Evolutionary conservation across 2,797 vertebrate species (phyloP), one percentile per base, ranked within the genome.

Genomic region (Anomalospiza imberbis): DNA sequence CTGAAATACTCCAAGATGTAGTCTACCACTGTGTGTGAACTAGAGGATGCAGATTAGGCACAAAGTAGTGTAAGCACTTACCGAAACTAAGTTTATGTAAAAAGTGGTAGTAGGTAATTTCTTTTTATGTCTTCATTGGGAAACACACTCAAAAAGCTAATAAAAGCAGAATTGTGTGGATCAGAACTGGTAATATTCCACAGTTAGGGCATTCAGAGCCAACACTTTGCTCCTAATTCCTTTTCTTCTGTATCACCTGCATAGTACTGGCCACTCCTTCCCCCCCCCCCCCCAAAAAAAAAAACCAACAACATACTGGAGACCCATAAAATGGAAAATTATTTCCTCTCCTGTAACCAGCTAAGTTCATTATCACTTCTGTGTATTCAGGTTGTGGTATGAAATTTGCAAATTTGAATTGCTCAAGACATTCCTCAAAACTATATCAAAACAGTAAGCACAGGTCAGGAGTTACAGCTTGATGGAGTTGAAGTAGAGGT

Each of bases 241-340:
- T 51, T 86, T 80, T 76, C 12, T 84, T 80, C n/a, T 60, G 2
- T 83, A 51, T 36, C 29, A 45, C 17, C 29, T 77, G n/a, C 14
- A 14, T 12, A 45, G 18, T 77, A 45, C n/a, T 83, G 22, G 17
- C 10, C 9, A 19, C 13, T 16, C 5, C 7, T 15, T 2, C 17
- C 7, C 9, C 5, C 2, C 17, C 7, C 9, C 5, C 1, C 3
- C 3, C 34, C 1, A 17, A 55, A 58, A 54, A 47, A 44, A 74
- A n/a, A n/a, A n/a, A n/a, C n/a, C n/a, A n/a, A n/a, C n/a, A n/a
- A 11, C 1, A 1, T 60, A 24, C 12, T 51, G 19, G 65, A 77
- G 31, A 42, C 61, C 20, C 21, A 40, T 71, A 60, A 47, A 75
- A 25, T 34, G 9, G 22, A 21, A 44, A 70, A 76, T 61, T 0